A percentile compares a stretch with the other conserved stretches of the same genome.
These are phyloP conservation scores for Eumerus sabulonum DNA, from an alignment of 2,888 invertebrate species.

Conservation along the genomic window DNA sequence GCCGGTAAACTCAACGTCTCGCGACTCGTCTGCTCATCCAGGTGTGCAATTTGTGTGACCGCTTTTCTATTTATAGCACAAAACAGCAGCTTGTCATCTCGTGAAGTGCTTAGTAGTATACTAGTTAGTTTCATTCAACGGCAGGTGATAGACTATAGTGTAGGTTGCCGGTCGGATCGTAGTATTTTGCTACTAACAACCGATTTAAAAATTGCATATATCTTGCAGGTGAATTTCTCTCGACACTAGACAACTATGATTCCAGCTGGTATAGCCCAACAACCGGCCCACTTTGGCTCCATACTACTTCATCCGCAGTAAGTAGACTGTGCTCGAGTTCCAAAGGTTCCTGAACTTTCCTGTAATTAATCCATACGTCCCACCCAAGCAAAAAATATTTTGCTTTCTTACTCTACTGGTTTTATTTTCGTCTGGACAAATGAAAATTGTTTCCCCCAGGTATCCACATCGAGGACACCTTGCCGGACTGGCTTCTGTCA, in stretches of 20 bases:
- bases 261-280: conserved; percentile 38
- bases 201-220: conserved; percentile 57
- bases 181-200: conserved; percentile 22
- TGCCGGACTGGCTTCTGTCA: conserved; percentile 35
- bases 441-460: conserved; percentile 13
- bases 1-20: neutral
- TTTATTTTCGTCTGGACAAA: neutral
- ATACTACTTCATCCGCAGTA: conserved; percentile 45
- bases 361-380: neutral
- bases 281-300: conserved; percentile 43
- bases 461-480: conserved; percentile 44
- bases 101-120: conserved; percentile 28
- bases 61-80: conserved; percentile 37
- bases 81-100: conserved; percentile 53
- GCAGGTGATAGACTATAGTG: conserved; percentile 30
- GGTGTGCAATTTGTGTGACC: conserved; percentile 61
- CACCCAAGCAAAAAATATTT: neutral
- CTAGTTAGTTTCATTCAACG: conserved; percentile 61
- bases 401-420: neutral
- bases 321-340: conserved; percentile 15
- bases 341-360: too few relatives aligned
- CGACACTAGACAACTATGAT: conserved; percentile 37
- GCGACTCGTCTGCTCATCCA: conserved; percentile 49
- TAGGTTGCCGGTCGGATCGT: conserved; percentile 28
- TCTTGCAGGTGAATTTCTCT: too few relatives aligned